Evolutionary conservation across 2,113 vertebrate genomes (phyloP).

Genomic region (Setophaga kirtlandii): DNA sequence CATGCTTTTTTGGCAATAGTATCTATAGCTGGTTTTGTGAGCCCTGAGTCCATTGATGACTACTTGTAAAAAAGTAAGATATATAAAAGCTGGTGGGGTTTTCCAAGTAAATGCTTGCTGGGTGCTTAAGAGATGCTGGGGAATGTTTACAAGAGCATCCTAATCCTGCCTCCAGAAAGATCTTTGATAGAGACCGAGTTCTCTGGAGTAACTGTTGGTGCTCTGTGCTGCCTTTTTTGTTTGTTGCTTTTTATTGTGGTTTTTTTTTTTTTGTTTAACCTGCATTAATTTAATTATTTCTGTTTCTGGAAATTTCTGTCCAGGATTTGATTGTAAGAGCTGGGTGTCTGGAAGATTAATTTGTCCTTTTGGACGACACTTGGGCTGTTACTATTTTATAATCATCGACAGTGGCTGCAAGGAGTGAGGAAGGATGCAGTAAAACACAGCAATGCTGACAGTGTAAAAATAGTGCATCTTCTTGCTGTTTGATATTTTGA

Average conservation of each 20-base stretch:
- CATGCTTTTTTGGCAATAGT: conserved; percentile 36
- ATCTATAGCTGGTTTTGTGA: neutral
- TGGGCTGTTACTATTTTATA: conserved; percentile 14
- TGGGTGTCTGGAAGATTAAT: conserved; percentile 43
- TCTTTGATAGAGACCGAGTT: neutral
- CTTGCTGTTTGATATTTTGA: conserved; percentile 52
- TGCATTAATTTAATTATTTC: conserved; percentile 17
- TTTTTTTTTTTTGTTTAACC: neutral
- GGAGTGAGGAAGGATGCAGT: conserved; percentile 29
- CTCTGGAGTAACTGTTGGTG: neutral
- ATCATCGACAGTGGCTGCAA: neutral
- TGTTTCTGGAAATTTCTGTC: conserved; percentile 54
- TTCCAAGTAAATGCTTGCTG: neutral
- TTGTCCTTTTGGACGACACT: conserved; percentile 12
- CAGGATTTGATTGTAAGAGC: conserved; percentile 41
- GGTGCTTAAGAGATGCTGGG: neutral
- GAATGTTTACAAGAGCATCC: neutral
- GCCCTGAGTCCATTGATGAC: neutral
- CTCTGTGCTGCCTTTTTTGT: neutral
- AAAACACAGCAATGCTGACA: conserved; percentile 55
- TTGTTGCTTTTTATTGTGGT: neutral
- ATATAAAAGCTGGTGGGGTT: neutral
- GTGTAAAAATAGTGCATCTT: conserved; percentile 41
- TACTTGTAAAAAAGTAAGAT: neutral
- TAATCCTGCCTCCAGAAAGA: neutral